These are phyloP conservation scores for Bathynomus jamesi DNA, from an alignment of 1,140 invertebrate species.

Conservation along the genomic window DNA sequence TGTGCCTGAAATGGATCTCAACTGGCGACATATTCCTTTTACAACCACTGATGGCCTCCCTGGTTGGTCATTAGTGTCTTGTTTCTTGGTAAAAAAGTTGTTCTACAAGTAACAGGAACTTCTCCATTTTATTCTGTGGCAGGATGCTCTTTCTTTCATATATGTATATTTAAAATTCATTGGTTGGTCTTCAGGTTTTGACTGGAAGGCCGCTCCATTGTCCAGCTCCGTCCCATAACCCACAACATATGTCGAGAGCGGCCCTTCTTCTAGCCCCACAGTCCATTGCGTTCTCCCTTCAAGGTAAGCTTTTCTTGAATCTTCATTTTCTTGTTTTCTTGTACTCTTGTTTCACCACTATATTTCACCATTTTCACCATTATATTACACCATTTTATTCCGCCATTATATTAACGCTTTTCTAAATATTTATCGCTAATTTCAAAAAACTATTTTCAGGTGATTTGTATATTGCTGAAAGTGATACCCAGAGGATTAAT, in stretches of 20 bases:
- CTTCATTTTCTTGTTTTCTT: not conserved
- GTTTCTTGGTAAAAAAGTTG: too few species aligned
- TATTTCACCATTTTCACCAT: not conserved
- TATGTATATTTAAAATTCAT: not conserved
- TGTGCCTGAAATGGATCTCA: too few species aligned
- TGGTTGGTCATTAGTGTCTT: too few species aligned
- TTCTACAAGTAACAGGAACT: too few species aligned
- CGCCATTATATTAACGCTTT: not conserved
- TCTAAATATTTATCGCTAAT: not conserved
- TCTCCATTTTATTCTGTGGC: too few species aligned
- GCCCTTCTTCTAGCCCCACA: constrained; percentile 85
- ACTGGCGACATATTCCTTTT: too few species aligned
- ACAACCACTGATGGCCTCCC: too few species aligned
- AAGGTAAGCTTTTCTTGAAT: constrained; percentile 45
- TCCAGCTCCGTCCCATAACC: constrained; percentile 40
- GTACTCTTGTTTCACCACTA: not conserved
- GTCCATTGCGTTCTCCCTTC: constrained; percentile 83
- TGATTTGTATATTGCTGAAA: constrained; percentile 87
- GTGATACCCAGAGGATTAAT: constrained; percentile 88
- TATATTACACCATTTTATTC: not conserved
- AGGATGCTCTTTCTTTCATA: too few species aligned
- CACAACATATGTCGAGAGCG: constrained; percentile 73
- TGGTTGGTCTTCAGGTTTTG: constrained; percentile 64
- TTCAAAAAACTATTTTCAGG: constrained; percentile 42
- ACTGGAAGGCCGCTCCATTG: constrained; percentile 87